Percentiles rank a stretch among this genome's conserved stretches.
Evolutionary conservation across 2,797 vertebrate genomes (phyloP).

Genomic region (Peromyscus nudipes): DNA sequence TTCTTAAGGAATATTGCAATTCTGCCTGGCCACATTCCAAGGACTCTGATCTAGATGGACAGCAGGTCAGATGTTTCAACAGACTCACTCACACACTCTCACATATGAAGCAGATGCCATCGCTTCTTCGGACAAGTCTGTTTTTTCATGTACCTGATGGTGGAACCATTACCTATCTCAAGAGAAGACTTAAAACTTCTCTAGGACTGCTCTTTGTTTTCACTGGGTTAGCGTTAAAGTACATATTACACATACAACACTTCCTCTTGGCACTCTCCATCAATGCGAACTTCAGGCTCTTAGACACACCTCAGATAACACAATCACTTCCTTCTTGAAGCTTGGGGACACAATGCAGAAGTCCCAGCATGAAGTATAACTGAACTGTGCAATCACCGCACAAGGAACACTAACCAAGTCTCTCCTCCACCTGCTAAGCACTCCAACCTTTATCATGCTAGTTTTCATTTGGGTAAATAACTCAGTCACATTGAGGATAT

Average conservation of each 20-base stretch:
- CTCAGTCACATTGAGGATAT: constrained; percentile 28
- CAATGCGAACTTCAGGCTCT: background rate
- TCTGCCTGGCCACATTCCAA: constrained; percentile 32
- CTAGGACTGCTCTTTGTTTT: background rate
- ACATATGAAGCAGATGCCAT: constrained; percentile 31
- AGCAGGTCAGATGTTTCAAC: background rate
- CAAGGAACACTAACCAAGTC: background rate
- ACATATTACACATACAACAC: background rate
- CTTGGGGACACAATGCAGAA: background rate
- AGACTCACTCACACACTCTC: constrained; percentile 36
- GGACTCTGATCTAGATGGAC: background rate
- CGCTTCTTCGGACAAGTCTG: background rate
- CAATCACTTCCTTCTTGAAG: constrained; percentile 38
- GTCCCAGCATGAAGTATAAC: background rate
- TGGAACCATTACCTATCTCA: background rate
- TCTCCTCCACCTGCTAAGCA: background rate
- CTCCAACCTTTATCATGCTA: background rate
- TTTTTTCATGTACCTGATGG: background rate
- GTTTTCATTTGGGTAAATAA: constrained; percentile 1
- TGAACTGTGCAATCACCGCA: background rate
- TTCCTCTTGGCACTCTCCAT: background rate
- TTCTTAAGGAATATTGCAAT: background rate
- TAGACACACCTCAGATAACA: background rate
- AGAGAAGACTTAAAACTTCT: constrained; percentile 16
- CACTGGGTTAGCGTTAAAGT: background rate